Percentiles rank a stretch among this genome's conserved stretches.
phyloP scores from a whole-genome alignment of 2,797 vertebrate species.

The Periparus ater region DNA sequence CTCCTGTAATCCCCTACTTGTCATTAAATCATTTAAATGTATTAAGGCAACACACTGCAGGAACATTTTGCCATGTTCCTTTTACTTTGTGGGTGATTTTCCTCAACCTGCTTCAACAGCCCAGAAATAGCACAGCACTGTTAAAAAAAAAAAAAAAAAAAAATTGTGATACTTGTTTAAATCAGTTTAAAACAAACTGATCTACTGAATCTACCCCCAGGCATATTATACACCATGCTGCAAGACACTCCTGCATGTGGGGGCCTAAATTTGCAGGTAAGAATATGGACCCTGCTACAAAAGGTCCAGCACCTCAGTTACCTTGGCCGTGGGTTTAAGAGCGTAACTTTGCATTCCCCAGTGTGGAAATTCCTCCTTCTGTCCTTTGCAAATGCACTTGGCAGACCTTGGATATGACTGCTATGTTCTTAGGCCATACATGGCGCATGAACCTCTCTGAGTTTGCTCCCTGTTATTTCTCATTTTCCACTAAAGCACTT shows the following conservation, averaged over 20 bases:
- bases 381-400: not conserved
- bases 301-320: accelerated
- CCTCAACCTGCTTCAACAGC: not conserved
- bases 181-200: slow-evolving; percentile 17
- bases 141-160: not conserved
- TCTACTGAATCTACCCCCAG: not conserved
- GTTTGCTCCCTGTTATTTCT: not conserved
- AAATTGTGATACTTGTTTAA: not conserved
- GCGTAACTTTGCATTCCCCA: not conserved
- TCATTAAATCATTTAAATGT: slow-evolving; percentile 74
- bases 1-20: slow-evolving; percentile 69
- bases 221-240: not conserved
- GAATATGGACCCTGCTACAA: not conserved
- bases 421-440: not conserved
- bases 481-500: not conserved
- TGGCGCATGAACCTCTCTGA: not conserved
- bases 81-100: slow-evolving; percentile 56
- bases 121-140: not conserved
- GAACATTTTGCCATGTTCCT: slow-evolving; percentile 63
- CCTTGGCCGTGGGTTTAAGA: not conserved
- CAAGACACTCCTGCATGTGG: not conserved
- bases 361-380: not conserved
- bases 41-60: slow-evolving; percentile 64
- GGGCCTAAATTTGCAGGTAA: not conserved
- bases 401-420: not conserved